phyloP scores from a whole-genome alignment of 1,140 invertebrate genomes.

The Heliothis virescens region DNA sequence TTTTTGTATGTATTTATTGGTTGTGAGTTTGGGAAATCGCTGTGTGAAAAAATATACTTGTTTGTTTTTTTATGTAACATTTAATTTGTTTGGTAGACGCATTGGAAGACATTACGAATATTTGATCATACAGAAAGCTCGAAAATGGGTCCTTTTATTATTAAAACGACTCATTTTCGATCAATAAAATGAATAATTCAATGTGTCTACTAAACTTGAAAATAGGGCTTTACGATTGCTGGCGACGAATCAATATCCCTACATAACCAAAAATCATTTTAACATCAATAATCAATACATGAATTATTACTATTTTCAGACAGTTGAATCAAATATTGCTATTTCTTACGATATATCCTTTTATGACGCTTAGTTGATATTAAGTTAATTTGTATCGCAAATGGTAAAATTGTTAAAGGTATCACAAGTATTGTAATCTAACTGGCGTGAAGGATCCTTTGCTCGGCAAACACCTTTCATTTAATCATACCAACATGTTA shows the following conservation, averaged over 20 bases:
- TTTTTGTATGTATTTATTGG: conserved; percentile 29
- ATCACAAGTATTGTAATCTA: no score
- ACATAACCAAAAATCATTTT: not conserved
- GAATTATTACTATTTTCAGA: not conserved
- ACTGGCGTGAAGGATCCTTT: no score
- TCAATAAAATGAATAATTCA: conserved; percentile 1
- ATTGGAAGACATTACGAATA: not conserved
- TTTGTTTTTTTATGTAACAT: conserved; percentile 7
- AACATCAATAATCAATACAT: not conserved
- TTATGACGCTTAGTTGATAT: no score
- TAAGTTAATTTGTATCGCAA: no score
- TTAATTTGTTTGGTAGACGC: conserved; percentile 23
- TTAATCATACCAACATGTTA: not conserved
- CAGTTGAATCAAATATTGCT: no score
- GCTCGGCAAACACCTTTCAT: not conserved
- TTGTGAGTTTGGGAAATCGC: conserved; percentile 20
- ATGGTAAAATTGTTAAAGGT: no score
- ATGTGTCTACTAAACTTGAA: conserved; percentile 33
- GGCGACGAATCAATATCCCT: conserved; percentile 1
- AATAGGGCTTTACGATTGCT: not conserved
- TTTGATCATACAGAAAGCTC: not conserved
- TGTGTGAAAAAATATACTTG: conserved; percentile 18
- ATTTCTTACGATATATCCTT: no score
- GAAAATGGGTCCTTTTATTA: not conserved
- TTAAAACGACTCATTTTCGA: conserved; percentile 13